Conservation (phyloP, 1,140 invertebrate species). For the Anastrepha obliqua region DNA sequence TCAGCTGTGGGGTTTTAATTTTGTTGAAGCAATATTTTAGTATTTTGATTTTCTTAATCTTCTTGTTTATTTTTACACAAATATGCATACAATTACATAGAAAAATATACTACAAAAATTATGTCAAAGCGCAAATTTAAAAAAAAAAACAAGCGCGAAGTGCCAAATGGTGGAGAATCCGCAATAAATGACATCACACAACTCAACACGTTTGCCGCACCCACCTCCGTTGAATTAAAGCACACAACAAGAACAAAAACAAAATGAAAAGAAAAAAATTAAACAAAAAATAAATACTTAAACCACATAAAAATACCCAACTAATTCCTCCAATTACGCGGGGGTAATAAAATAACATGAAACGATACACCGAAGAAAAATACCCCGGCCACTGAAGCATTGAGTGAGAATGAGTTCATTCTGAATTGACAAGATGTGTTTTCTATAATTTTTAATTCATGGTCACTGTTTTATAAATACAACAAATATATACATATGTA, state of each 20-base stretch:
- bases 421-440: constrained; percentile 39
- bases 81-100: too few species aligned
- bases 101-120: neutral
- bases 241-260: neutral
- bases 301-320: neutral
- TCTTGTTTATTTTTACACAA: too few species aligned
- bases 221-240: neutral
- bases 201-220: constrained; percentile 31
- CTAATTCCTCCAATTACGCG: neutral
- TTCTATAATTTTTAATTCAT: constrained; percentile 34
- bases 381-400: neutral
- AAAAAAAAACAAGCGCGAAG: neutral
- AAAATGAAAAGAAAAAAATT: neutral
- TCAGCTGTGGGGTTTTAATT: too few species aligned
- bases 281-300: neutral
- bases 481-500: neutral
- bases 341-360: neutral
- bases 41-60: too few species aligned
- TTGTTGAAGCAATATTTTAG: too few species aligned
- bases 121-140: neutral
- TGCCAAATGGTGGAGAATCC: neutral
- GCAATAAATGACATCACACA: constrained; percentile 42
- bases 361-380: neutral
- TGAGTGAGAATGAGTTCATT: constrained; percentile 32
- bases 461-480: constrained; percentile 7